A percentile compares a stretch with the other conserved stretches of the same genome.
Conservation (phyloP, 2,797 vertebrate genomes). For the Sebastes elongatus region DNA sequence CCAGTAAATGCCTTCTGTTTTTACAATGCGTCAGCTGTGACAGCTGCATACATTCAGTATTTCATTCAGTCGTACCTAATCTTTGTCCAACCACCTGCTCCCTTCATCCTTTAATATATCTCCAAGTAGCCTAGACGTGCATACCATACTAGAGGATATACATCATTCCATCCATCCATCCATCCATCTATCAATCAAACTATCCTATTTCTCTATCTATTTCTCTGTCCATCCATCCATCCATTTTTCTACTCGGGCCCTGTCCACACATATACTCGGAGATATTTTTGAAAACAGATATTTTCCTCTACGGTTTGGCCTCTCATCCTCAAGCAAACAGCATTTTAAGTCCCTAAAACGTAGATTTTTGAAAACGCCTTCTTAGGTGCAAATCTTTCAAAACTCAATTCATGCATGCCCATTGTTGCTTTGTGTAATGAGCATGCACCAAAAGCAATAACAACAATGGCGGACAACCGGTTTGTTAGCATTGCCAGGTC, state of each 20-base stretch:
- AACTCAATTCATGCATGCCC: not conserved
- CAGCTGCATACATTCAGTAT: not conserved
- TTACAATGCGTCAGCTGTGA: not conserved
- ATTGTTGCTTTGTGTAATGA: no score
- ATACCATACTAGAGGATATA: not conserved
- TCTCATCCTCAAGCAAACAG: not conserved
- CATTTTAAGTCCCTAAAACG: fast-evolving
- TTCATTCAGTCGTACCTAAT: not conserved
- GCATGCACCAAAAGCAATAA: no score
- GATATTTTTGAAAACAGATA: not conserved
- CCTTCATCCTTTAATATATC: not conserved
- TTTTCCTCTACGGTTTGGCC: not conserved
- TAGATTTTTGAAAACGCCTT: not conserved
- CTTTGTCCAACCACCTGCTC: not conserved
- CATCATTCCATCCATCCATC: not conserved
- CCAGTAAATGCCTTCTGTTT: not conserved
- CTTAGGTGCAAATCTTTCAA: not conserved
- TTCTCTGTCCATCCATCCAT: not conserved
- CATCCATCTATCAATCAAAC: not conserved
- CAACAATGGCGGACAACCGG: no score
- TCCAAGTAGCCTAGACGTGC: not conserved
- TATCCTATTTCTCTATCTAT: no score
- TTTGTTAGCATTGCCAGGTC: no score
- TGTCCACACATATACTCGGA: no score
- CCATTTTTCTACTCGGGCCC: not conserved